Base-by-base conservation (phyloP, 2,888 invertebrate genomes). In the Tenodera sinensis region DNA sequence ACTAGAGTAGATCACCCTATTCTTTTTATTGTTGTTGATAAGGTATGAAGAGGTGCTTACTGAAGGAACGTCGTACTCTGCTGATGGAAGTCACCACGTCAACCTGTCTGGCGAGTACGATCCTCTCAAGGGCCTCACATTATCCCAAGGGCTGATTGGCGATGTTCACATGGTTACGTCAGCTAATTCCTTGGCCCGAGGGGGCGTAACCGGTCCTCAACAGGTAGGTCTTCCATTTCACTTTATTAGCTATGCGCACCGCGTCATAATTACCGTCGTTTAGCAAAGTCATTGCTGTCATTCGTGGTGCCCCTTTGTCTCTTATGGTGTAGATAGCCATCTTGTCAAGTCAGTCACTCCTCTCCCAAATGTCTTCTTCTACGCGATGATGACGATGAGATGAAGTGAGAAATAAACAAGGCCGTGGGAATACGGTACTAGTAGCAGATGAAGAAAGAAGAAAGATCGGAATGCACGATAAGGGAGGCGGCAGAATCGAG, bases 111-210 rank as follows among this genome's bases (percentile, higher is more conserved):
- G 42, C 42, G 42, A 42, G 42, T 12, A 42, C 42, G 12, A 42
- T 42, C 42, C 42, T 42, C 42, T 42, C 12, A 42, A 42, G 42
- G 42, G 42, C 42, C 42, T 42, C 42, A 42, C 42, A 42, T 42
- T 42, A 42, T 12, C 42, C 42, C 42, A 42, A 42, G 42, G 42
- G 42, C 42, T 42, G 42, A 42, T 42, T 42, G 42, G 12, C 20
- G 83, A 81, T 87, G 82, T 87, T 87, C 87, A 87, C 87, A 87
- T 27, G 87, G 1, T 87, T 81, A 87, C 87, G 87, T 87, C 87
- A 83, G 30, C 83, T 87, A 71, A 83, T 87, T 87, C 87, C 30
- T 81, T 82, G 87, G 87, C 83, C 82, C 54, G 82, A 82, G 54
- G 54, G 25, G 54, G 54, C 54, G 54, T 71, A 71, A 71, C 54